phyloP scores from a whole-genome alignment of 35 echinoderm and acorn worm species.

The Heliocidaris erythrogramma region DNA sequence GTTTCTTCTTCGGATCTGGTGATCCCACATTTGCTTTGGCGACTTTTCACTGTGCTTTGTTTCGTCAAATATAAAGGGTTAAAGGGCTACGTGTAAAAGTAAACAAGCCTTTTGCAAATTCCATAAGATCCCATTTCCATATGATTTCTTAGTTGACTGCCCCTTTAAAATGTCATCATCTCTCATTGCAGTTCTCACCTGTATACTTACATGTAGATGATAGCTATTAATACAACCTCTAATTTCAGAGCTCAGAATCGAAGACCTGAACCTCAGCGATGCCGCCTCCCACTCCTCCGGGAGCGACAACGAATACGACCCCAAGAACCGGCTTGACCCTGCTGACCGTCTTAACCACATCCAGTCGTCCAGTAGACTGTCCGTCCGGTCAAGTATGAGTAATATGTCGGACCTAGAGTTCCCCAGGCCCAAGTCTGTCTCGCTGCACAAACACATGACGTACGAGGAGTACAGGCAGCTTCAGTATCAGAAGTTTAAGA shows the following conservation, averaged over 20 bases:
- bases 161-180: too few relatives aligned
- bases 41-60: too few relatives aligned
- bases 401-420: conserved; percentile 83
- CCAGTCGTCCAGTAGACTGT: conserved; percentile 57
- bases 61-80: too few relatives aligned
- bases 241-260: conserved; percentile 64
- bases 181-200: too few relatives aligned
- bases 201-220: too few relatives aligned
- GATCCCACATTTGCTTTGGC: too few relatives aligned
- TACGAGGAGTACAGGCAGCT: conserved; percentile 93
- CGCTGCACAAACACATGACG: conserved; percentile 83
- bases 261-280: conserved; percentile 81
- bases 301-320: conserved; percentile 70
- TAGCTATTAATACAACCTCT: neutral
- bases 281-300: conserved; percentile 67
- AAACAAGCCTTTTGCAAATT: too few relatives aligned
- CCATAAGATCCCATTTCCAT: too few relatives aligned
- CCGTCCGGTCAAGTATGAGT: conserved; percentile 64
- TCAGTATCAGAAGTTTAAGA: conserved; percentile 96
- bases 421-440: conserved; percentile 85
- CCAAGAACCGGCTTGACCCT: conserved; percentile 13
- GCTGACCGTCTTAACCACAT: conserved; percentile 35
- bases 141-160: too few relatives aligned
- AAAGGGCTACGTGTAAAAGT: too few relatives aligned
- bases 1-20: too few relatives aligned